Evolutionary conservation across 2,888 invertebrate genomes (phyloP).

Genomic region (Melipona bicolor): DNA sequence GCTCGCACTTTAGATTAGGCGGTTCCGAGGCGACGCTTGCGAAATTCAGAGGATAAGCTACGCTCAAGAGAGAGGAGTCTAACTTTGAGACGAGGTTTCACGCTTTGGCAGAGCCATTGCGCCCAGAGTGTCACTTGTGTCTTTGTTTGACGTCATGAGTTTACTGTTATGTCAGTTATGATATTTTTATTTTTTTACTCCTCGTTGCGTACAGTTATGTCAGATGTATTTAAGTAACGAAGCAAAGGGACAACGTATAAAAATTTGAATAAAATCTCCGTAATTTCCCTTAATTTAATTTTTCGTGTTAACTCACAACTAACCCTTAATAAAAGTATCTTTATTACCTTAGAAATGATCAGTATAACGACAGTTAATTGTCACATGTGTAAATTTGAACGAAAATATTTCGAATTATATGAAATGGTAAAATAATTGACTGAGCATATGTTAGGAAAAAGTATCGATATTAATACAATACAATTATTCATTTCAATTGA

Average conservation of each 20-base stretch:
- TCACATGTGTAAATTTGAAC: too few relatives aligned
- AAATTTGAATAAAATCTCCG: neutral
- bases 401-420: too few relatives aligned
- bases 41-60: constrained; percentile 52
- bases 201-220: neutral
- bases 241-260: neutral
- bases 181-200: too few relatives aligned
- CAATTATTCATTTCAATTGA: too few relatives aligned
- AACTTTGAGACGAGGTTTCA: constrained; percentile 4
- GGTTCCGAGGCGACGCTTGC: constrained; percentile 53
- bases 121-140: constrained; percentile 66
- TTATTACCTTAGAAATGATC: too few relatives aligned
- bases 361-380: too few relatives aligned
- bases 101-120: constrained; percentile 26
- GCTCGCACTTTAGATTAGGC: constrained; percentile 55
- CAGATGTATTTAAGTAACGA: neutral
- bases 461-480: too few relatives aligned
- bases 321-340: too few relatives aligned
- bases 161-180: neutral
- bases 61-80: neutral
- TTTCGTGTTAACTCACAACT: too few relatives aligned
- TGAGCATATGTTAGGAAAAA: too few relatives aligned
- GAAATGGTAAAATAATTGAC: too few relatives aligned
- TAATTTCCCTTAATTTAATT: too few relatives aligned
- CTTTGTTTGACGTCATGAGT: constrained; percentile 60